Percentiles rank a stretch among this genome's conserved stretches.
phyloP scores from a whole-genome alignment of 64 coral and sea anemone genomes.

The Montipora cactus region DNA sequence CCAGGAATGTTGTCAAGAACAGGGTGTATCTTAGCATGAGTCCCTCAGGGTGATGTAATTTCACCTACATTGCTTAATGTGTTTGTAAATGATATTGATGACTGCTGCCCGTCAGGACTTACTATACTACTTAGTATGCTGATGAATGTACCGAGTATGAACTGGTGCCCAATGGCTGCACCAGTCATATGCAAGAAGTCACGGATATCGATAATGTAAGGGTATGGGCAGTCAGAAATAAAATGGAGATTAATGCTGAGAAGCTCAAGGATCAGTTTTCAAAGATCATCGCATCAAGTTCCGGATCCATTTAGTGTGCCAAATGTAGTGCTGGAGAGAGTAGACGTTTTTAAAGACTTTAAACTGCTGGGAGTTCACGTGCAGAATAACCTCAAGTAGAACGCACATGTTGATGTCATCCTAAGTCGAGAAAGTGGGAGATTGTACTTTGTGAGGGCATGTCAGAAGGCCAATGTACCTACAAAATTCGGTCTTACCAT shows the following conservation, averaged over 20 bases:
- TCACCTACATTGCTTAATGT: conserved; percentile 47
- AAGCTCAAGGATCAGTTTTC: not conserved
- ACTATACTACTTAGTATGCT: conserved; percentile 42
- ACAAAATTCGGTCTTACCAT: too few species aligned
- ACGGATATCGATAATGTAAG: not conserved
- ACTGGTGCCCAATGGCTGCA: not conserved
- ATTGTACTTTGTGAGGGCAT: too few species aligned
- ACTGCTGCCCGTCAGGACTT: not conserved
- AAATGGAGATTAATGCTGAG: not conserved
- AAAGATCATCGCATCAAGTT: not conserved
- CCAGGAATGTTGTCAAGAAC: not conserved
- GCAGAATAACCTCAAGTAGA: not conserved
- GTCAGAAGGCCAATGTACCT: too few species aligned
- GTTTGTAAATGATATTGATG: conserved; percentile 55
- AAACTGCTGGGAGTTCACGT: not conserved
- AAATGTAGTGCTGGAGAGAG: not conserved
- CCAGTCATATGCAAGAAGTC: conserved; percentile 24
- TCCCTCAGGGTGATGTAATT: conserved; percentile 29
- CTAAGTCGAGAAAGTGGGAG: too few species aligned
- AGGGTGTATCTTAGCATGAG: conserved; percentile 6
- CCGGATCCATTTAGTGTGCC: not conserved
- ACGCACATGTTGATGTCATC: too few species aligned
- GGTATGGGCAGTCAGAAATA: not conserved
- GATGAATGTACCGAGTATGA: conserved; percentile 62
- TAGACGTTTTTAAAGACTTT: not conserved